Evolutionary conservation across 2,888 invertebrate species (phyloP), one percentile per base, ranked within the genome.

Genomic region (Temnothorax ravouxi): DNA sequence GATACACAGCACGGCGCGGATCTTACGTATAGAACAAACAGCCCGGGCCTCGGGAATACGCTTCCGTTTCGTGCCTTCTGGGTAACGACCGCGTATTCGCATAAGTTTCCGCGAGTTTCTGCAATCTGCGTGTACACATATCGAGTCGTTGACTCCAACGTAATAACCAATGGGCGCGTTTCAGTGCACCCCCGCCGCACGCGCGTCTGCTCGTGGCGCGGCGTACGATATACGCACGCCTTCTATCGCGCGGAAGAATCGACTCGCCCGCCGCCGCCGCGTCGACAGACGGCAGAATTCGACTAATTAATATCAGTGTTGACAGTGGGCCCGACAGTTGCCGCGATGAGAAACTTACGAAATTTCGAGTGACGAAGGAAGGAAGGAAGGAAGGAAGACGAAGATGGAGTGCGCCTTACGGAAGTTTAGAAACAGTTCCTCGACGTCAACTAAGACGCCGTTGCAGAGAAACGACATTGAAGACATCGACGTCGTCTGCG

Each of bases 261-360:
- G 83, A 47, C 47, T 69, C 67, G 82, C 62, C 34, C 41, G n/a
- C 72, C 38, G 29, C 67, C 38, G n/a, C 72, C 38, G 21, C 67
- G 50, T 21, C 74, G 69, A 34, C 74, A 66, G 79, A 86, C 84
- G 76, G 64, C 77, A 84, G 80, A 90, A 91, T 91, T 88, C 86
- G 85, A 90, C 92, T 93, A 94, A 93, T 93, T 94, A 94, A 94
- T 94, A 93, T 93, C 91, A 91, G 88, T 93, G 92, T 93, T 93
- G 93, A 93, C 91, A 91, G 90, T 83, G 71, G 75, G 72, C 62
- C 66, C 47, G 71, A 79, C 85, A 69, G 77, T 72, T 67, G 67
- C 64, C 83, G 81, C 76, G 69, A 83, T 64, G 66, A 81, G 79
- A 74, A 85, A 86, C 85, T 86, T 85, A 77, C 69, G 75, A 81